Evolutionary conservation across 2,888 invertebrate genomes (phyloP).

Genomic region (Yponomeuta malinellus): DNA sequence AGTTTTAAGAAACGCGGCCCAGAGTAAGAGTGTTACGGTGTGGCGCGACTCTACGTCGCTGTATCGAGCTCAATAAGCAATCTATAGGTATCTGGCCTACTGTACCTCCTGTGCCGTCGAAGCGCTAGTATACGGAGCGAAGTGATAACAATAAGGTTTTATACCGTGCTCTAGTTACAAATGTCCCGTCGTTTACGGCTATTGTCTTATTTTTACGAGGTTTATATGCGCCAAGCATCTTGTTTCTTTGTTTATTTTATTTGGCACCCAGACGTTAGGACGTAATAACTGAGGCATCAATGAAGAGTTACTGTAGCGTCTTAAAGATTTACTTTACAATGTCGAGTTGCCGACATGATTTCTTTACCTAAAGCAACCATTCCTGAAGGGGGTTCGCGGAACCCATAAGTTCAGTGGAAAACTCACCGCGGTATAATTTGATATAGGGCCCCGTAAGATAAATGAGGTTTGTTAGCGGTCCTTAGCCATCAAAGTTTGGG

Average conservation of each 20-base stretch:
- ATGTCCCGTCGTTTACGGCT: not conserved
- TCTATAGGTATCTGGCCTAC: not conserved
- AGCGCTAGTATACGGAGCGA: slow-evolving; percentile 3
- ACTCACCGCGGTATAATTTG: too few relatives aligned
- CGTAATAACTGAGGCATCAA: not conserved
- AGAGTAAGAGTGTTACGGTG: too few relatives aligned
- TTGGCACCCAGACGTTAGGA: not conserved
- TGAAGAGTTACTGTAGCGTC: not conserved
- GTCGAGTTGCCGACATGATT: too few relatives aligned
- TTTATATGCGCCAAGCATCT: slow-evolving; percentile 3
- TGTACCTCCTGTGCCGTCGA: not conserved
- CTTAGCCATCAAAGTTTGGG: too few relatives aligned
- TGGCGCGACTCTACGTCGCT: too few relatives aligned
- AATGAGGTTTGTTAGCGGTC: too few relatives aligned
- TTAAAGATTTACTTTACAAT: not conserved
- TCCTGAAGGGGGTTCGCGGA: too few relatives aligned
- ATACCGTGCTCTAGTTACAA: slow-evolving; percentile 8
- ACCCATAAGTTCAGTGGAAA: too few relatives aligned
- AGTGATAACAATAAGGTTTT: slow-evolving; percentile 14
- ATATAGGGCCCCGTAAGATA: too few relatives aligned
- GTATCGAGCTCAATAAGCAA: too few relatives aligned
- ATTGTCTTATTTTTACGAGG: slow-evolving; percentile 4
- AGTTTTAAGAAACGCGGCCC: too few relatives aligned
- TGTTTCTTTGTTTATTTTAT: not conserved
- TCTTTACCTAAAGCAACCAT: too few relatives aligned